Percentiles rank a stretch among this genome's conserved stretches.
These are phyloP conservation scores for Drosophila ohnishii DNA, from an alignment of 1,140 invertebrate genomes.

Conservation along the genomic window DNA sequence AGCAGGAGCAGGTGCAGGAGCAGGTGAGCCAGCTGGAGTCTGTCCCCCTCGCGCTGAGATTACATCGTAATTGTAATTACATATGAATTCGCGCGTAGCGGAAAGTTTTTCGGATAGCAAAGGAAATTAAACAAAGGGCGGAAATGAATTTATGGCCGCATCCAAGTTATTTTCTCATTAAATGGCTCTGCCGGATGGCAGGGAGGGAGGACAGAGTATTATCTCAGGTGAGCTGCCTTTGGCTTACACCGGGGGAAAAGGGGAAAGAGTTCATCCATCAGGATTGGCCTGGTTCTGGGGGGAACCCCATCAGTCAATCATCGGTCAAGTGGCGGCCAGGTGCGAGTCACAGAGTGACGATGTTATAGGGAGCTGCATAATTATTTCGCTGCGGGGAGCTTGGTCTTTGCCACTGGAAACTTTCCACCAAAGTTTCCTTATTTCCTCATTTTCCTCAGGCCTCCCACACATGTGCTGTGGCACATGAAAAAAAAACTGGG, in stretches of 20 bases:
- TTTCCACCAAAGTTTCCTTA: conserved; percentile 45
- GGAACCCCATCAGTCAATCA: conserved; percentile 20
- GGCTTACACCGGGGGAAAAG: not conserved
- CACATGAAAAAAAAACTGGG: not conserved
- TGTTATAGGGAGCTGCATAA: conserved; percentile 11
- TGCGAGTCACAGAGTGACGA: conserved; percentile 1
- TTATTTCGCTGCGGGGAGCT: conserved; percentile 27
- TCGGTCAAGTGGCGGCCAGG: conserved; percentile 15
- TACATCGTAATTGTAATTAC: conserved; percentile 75
- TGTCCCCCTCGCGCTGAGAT: conserved; percentile 26
- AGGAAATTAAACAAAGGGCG: conserved; percentile 59
- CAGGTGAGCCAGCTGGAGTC: not conserved
- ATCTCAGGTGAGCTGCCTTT: not conserved
- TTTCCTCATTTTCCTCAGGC: not conserved
- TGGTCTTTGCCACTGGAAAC: conserved; percentile 23
- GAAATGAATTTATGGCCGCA: conserved; percentile 72
- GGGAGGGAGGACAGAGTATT: not conserved
- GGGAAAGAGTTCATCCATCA: not conserved
- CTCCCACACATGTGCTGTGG: not conserved
- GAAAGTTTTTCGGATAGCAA: conserved; percentile 40
- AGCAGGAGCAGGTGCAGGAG: not conserved
- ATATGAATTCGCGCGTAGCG: conserved; percentile 60
- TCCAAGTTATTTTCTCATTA: conserved; percentile 63
- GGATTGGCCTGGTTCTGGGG: too few species aligned
- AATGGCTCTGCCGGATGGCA: conserved; percentile 15